A percentile compares a stretch with the other conserved stretches of the same genome.
Evolutionary conservation across 2,797 vertebrate species (phyloP).

Genomic region (Gallinago solitaria): DNA sequence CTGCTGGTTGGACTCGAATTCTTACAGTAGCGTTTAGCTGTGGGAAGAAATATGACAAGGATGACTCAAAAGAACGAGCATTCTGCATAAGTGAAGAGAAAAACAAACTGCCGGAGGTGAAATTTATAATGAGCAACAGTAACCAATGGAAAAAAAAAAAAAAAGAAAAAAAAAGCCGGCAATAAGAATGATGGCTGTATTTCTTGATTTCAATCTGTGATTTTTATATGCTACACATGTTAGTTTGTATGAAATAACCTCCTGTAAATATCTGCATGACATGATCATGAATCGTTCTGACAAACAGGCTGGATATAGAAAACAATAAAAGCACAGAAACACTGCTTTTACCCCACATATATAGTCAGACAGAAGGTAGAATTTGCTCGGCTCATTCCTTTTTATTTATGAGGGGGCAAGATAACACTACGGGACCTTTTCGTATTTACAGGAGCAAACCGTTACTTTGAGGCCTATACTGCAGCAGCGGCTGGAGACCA

Average conservation of each 20-base stretch:
- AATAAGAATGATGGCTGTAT: slow-evolving; percentile 53
- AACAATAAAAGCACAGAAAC: slow-evolving; percentile 37
- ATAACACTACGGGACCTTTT: not conserved
- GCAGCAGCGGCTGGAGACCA: not conserved
- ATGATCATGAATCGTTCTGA: slow-evolving; percentile 40
- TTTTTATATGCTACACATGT: not conserved
- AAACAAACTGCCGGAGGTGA: slow-evolving; percentile 58
- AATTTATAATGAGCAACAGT: slow-evolving; percentile 58
- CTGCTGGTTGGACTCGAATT: slow-evolving; percentile 97
- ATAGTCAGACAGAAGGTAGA: not conserved
- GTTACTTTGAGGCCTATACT: not conserved
- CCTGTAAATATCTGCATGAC: slow-evolving; percentile 10
- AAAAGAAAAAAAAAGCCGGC: not conserved
- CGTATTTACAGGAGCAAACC: not conserved
- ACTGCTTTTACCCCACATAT: slow-evolving; percentile 52
- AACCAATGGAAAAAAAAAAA: not conserved
- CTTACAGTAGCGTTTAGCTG: slow-evolving; percentile 98
- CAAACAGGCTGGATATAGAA: slow-evolving; percentile 44
- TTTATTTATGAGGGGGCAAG: not conserved
- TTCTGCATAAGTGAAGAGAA: slow-evolving; percentile 53
- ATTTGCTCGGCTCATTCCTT: not conserved
- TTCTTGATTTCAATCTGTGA: slow-evolving; percentile 53
- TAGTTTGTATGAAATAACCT: slow-evolving; percentile 4
- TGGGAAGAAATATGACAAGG: slow-evolving; percentile 72
- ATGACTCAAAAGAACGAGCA: slow-evolving; percentile 68